These are phyloP conservation scores for Halocynthia roretzi DNA, from an alignment of 23 tunicate genomes.

Conservation along the genomic window DNA sequence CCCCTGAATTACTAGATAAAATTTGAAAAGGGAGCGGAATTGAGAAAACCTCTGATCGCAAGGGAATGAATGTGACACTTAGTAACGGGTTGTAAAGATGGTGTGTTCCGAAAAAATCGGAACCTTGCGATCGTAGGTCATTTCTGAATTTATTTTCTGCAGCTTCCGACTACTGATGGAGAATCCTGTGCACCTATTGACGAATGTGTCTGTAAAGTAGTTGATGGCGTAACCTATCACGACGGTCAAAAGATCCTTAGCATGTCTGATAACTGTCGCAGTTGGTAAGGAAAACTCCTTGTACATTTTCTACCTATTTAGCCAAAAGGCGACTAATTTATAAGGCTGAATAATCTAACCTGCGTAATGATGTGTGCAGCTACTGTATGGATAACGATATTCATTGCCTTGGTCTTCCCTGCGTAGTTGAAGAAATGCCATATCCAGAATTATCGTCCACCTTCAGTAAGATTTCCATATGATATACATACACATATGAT, in stretches of 20 bases:
- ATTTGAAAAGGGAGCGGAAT: no score
- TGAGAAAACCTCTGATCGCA: no score
- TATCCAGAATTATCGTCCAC: constrained; percentile 2
- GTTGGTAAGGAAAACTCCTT: not conserved
- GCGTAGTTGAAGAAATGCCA: not conserved
- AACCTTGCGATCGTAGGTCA: not conserved
- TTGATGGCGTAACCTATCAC: constrained; percentile 14
- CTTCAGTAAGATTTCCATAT: not conserved
- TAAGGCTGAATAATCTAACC: no score
- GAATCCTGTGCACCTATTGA: constrained; percentile 10
- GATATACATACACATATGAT: not conserved
- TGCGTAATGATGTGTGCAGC: not conserved
- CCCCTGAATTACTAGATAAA: no score
- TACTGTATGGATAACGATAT: constrained; percentile 8
- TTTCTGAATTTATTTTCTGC: not conserved
- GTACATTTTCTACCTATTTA: not conserved
- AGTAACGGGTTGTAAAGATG: no score
- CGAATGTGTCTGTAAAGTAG: constrained; percentile 28
- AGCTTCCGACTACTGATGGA: constrained; percentile 27
- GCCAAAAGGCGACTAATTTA: no score
- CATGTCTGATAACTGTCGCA: constrained; percentile 30
- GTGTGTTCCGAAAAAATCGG: no score
- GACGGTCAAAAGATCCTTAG: constrained; percentile 26
- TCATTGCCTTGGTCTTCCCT: constrained; percentile 7
- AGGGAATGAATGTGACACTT: no score